These are phyloP conservation scores for Mus minutoides DNA, from an alignment of 2,797 vertebrate genomes.

Conservation along the genomic window DNA sequence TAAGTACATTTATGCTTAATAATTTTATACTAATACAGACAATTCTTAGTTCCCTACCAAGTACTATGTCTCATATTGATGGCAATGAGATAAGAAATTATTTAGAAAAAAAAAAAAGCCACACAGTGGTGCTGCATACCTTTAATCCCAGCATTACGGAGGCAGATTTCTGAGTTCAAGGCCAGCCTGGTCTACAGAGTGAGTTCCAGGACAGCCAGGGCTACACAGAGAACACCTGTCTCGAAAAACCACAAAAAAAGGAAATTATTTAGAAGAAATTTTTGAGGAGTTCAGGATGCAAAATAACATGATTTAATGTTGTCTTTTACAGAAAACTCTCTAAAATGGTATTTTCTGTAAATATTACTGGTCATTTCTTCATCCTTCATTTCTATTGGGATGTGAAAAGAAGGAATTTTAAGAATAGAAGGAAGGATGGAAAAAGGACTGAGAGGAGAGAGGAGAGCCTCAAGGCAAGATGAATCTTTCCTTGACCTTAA, in stretches of 20 bases:
- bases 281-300: background rate
- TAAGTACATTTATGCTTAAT: background rate
- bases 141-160: too few species aligned
- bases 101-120: background rate
- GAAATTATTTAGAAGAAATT: background rate
- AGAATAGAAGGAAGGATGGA: background rate
- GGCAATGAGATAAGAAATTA: background rate
- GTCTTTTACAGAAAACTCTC: constrained; percentile 9
- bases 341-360: background rate
- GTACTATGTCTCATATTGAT: background rate
- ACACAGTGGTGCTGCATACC: too few species aligned
- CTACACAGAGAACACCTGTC: too few species aligned
- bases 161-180: too few species aligned
- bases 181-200: too few species aligned
- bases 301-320: background rate
- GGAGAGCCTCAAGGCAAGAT: background rate
- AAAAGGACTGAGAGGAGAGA: background rate
- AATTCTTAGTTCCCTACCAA: background rate
- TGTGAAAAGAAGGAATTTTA: background rate
- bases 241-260: too few species aligned
- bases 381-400: background rate
- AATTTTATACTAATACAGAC: background rate
- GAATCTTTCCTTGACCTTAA: background rate
- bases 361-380: background rate
- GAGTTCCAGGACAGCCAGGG: too few species aligned